A percentile compares a stretch with the other conserved stretches of the same genome.
Evolutionary conservation across 2,888 invertebrate species (phyloP).

Genomic region (Drosophila phalerata): DNA sequence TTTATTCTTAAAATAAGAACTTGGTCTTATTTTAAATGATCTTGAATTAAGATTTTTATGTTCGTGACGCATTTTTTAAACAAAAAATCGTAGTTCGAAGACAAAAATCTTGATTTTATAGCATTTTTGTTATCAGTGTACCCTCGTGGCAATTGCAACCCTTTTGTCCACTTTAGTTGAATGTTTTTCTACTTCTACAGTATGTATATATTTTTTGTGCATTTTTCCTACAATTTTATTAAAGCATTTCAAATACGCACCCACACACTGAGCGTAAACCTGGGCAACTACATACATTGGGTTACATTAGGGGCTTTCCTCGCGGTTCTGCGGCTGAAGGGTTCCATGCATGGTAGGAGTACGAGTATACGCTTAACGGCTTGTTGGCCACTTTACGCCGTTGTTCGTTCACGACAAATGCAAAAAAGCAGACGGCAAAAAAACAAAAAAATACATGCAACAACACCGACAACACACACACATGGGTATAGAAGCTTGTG

Average conservation of each 20-base stretch:
- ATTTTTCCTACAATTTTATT: slow-evolving; percentile 23
- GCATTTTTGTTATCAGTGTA: too few species aligned
- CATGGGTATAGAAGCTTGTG: slow-evolving; percentile 4
- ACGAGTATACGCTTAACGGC: slow-evolving; percentile 69
- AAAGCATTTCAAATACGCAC: slow-evolving; percentile 33
- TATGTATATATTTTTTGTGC: not conserved
- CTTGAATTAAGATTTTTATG: too few species aligned
- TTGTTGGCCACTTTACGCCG: slow-evolving; percentile 79
- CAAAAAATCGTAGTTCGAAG: too few species aligned
- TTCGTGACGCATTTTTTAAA: too few species aligned
- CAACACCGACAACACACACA: slow-evolving; percentile 8
- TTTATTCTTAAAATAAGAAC: too few species aligned
- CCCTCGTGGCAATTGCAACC: slow-evolving; percentile 34
- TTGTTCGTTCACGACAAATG: slow-evolving; percentile 46
- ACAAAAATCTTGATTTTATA: too few species aligned
- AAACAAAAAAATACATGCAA: slow-evolving; percentile 19
- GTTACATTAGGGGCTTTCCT: slow-evolving; percentile 9
- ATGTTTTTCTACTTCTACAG: slow-evolving; percentile 3
- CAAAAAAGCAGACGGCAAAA: slow-evolving; percentile 52
- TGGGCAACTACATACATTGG: not conserved
- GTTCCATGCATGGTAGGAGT: slow-evolving; percentile 46
- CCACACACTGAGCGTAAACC: slow-evolving; percentile 22
- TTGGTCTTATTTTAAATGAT: too few species aligned
- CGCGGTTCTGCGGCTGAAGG: slow-evolving; percentile 5
- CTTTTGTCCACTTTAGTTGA: slow-evolving; percentile 46